Base-by-base conservation (phyloP, 2,888 invertebrate species). In the Scrobipalpa atriplicella region DNA sequence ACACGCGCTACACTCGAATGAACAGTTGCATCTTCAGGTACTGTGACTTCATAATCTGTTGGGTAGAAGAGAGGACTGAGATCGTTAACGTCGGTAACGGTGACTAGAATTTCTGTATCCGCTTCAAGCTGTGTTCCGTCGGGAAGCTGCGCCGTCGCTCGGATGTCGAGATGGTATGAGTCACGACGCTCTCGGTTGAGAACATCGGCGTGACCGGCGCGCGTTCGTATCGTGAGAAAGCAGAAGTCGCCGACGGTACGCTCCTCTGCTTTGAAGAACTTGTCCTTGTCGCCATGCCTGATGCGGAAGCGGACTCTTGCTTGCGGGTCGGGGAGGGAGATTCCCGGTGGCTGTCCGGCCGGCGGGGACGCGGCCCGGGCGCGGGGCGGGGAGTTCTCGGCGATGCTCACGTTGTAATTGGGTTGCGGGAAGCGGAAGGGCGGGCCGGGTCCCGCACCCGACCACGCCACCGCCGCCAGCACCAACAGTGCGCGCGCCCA, bases 41-140 rank as follows among this genome's bases (percentile, higher is more conserved):
- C 95, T n/a, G 95, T 95, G 61, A 95, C 96, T 79, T 96, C 96
- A 89, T 99, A 99, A 73, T 96, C 96, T 62, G 95, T 96, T 29
- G 97, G 97, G 84, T 97, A 97, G 92, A 99, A 99, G 41, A 99
- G 93, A 51, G 99, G 99, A 85, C 96, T 97, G 72, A 99, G 94
- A 86, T 99, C 99, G 90, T 98, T 98, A 66, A 96, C 96, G 89
- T 98, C 98, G 68, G 95, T 91, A 67, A 98, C 95, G 70, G 93
- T 94, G 47, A 98, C 95, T 66, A 94, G 92, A 51, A 98, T 95
- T 41, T 90, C 92, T 11, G 96, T 93, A 80, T 97, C 96, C 64
- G 97, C 94, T 80, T 97, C 96, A 70, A 95, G 87, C 67, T 92
- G 86, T 71, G 92, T 88, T 84, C 94, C 94, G 77, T 93, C 94